Percentiles rank a stretch among this genome's conserved stretches.
Conservation (phyloP, 2,113 vertebrate species). For the Dasypus novemcinctus region DNA sequence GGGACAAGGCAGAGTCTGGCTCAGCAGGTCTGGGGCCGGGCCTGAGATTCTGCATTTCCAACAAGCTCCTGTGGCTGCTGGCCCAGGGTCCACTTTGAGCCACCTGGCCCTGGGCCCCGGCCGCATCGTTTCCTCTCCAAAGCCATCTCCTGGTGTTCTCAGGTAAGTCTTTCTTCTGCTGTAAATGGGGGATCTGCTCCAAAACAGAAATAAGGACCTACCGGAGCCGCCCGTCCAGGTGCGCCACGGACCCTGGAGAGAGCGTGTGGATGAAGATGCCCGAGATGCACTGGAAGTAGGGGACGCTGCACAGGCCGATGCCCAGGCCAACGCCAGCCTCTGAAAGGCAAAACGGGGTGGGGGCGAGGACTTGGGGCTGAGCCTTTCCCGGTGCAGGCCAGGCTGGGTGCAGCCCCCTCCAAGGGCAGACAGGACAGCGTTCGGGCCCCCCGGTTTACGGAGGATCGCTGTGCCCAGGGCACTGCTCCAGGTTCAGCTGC, state of each 20-base stretch:
- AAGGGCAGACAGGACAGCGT: too few relatives aligned
- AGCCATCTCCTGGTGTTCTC: background rate
- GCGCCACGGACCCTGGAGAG: constrained; percentile 94
- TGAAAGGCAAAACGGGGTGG: constrained; percentile 69
- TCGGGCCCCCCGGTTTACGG: too few relatives aligned
- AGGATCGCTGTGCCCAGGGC: rapidly evolving
- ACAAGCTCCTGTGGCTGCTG: rapidly evolving
- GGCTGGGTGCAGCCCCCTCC: background rate
- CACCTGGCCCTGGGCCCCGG: background rate
- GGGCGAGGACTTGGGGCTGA: background rate
- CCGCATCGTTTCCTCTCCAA: background rate
- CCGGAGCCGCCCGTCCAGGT: constrained; percentile 93
- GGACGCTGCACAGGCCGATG: constrained; percentile 93
- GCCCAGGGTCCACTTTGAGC: background rate
- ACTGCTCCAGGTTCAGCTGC: background rate
- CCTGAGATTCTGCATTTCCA: too few relatives aligned
- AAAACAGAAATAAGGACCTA: constrained; percentile 56
- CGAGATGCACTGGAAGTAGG: constrained; percentile 87
- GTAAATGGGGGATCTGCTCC: background rate
- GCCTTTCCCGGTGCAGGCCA: rapidly evolving
- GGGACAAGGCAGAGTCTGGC: rapidly evolving
- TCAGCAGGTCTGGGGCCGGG: background rate
- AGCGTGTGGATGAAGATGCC: constrained; percentile 94
- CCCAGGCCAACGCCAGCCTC: constrained; percentile 94
- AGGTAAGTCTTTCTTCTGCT: background rate